Base-by-base conservation (phyloP, 2,888 invertebrate genomes). In the Alentia gelatinosa region DNA sequence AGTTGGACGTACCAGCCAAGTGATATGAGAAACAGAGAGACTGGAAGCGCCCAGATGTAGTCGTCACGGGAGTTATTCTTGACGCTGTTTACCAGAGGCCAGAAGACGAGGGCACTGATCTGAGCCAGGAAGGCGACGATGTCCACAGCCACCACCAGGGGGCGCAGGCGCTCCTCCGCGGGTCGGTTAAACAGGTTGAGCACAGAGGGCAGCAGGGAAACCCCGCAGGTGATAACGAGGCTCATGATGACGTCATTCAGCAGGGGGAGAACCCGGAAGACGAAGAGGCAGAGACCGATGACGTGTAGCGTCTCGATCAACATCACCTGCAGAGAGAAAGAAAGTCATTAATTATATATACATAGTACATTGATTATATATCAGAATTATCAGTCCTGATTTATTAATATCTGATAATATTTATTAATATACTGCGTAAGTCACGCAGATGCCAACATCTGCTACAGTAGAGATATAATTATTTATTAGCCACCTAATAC, bases 101-200 rank as follows among this genome's bases (percentile, higher is more conserved):
- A 90, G 1, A 90, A 30, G 9, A 74, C 12, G 42, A 90, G 74
- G 12, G 40, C 40, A 15, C 37, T 42, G 4, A 90, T 37, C 90
- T 90, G 39, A 0, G 35, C 40, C 23, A 90, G 40, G 26, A 5
- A 75, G 35, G 75, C 63, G 15, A 89, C 19, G 68, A 89, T 33
- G 50, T 89, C 89, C 15, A 56, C 0, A 9, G 30, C 15, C 19
- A 89, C 50, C 23, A 33, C 15, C 1, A 89, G 40, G 40, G 83
- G 83, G 15, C 83, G 35, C 23, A 19, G 39, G 5, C 23, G 83
- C 35, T 56, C 68, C 56, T 39, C 26, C 1, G 23, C 0, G 30
- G 89, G 89, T 7, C 63, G 89, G 35, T 89, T 56, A n/a, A 68
- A 89, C n/a, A 89, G 30, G 39, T 90, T 79, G 30, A 90, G 79